Conservation (phyloP, 1,140 invertebrate genomes). For the Helicorthomorpha holstii region DNA sequence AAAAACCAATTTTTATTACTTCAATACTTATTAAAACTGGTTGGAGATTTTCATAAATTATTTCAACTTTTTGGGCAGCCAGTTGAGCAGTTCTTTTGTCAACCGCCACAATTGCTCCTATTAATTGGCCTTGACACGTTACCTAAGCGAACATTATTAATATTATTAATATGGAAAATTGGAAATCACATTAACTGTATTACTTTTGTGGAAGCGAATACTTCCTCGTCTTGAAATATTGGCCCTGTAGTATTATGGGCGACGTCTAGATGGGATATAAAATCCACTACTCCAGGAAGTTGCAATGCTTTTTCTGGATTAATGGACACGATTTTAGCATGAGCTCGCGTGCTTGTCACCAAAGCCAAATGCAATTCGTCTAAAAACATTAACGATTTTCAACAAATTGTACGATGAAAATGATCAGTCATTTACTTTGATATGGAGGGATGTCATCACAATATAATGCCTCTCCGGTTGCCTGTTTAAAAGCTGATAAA, state of each 20-base stretch:
- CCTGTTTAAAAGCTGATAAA: constrained; percentile 67
- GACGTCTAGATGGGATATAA: constrained; percentile 40
- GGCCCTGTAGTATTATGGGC: constrained; percentile 43
- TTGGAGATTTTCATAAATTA: constrained; percentile 52
- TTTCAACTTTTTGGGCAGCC: constrained; percentile 50
- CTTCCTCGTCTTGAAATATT: constrained; percentile 55
- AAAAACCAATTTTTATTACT: constrained; percentile 18
- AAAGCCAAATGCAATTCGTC: constrained; percentile 56
- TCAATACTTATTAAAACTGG: constrained; percentile 69
- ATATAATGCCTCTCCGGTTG: constrained; percentile 79
- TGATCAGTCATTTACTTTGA: constrained; percentile 28
- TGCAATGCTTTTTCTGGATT: constrained; percentile 51
- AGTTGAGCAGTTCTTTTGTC: constrained; percentile 52
- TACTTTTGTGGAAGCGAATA: constrained; percentile 45
- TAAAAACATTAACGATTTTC: constrained; percentile 3
- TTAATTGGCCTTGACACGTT: constrained; percentile 52
- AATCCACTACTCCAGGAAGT: constrained; percentile 52
- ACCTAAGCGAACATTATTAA: constrained; percentile 27
- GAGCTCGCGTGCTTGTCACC: constrained; percentile 56
- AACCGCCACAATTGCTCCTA: constrained; percentile 56
- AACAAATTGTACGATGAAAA: no score
- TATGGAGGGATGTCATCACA: constrained; percentile 67
- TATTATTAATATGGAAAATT: background rate
- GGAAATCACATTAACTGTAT: background rate
- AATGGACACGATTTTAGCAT: constrained; percentile 57